A percentile compares a stretch with the other conserved stretches of the same genome.
These are phyloP conservation scores for Cephus rjabovi DNA, from an alignment of 2,888 invertebrate genomes.

Conservation along the genomic window DNA sequence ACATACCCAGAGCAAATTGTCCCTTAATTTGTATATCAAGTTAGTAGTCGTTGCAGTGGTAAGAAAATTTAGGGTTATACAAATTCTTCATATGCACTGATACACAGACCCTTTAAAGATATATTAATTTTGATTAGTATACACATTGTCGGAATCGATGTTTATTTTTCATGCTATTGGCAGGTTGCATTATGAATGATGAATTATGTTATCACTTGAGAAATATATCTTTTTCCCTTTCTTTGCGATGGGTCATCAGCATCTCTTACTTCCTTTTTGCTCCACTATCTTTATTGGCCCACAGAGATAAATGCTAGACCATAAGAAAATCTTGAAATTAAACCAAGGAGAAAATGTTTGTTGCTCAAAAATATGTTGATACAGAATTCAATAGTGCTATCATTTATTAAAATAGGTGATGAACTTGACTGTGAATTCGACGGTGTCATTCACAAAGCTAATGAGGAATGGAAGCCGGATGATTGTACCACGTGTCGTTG, in stretches of 20 bases:
- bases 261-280: background rate
- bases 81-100: background rate
- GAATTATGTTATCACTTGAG: background rate
- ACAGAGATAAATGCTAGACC: background rate
- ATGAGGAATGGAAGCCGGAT: conserved; percentile 77
- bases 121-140: too few species aligned
- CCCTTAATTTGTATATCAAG: background rate
- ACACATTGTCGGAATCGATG: background rate
- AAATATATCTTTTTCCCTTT: background rate
- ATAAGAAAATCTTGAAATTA: background rate
- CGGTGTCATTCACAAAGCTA: conserved; percentile 48
- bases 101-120: too few species aligned
- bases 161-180: background rate
- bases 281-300: background rate
- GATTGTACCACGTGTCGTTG: conserved; percentile 82
- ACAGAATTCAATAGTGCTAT: background rate
- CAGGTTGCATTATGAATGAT: background rate
- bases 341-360: background rate
- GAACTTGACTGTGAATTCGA: conserved; percentile 35
- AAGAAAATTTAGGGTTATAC: background rate
- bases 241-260: background rate
- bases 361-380: background rate
- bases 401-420: conserved; percentile 1
- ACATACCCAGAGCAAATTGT: background rate
- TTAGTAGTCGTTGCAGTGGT: background rate